Evolutionary conservation across 2,113 vertebrate genomes (phyloP).

Genomic region (Neotoma lepida): DNA sequence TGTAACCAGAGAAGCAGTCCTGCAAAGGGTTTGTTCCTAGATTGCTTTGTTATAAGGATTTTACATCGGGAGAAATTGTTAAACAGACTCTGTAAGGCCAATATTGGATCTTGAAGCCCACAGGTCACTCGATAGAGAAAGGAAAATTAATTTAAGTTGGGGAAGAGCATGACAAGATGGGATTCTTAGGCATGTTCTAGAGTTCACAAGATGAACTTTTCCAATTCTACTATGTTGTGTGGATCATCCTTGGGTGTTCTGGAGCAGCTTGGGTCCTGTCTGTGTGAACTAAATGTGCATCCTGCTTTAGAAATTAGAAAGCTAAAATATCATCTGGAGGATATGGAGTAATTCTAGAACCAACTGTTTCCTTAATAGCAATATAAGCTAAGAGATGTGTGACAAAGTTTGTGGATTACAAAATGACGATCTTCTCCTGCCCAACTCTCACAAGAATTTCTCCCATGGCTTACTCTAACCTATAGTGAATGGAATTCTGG

Average conservation of each 20-base stretch:
- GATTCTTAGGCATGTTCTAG: background rate
- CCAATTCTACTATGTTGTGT: background rate
- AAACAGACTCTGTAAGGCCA: background rate
- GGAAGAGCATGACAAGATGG: background rate
- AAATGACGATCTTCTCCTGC: background rate
- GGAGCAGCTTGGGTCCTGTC: background rate
- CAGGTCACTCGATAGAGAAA: background rate
- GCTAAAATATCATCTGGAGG: background rate
- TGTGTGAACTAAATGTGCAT: background rate
- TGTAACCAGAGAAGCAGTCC: background rate
- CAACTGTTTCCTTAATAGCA: background rate
- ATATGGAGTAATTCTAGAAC: background rate
- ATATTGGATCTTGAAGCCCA: background rate
- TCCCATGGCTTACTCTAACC: background rate
- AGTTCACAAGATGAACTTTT: background rate
- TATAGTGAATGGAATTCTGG: conserved; percentile 3
- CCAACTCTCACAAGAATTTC: background rate
- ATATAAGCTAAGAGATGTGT: background rate
- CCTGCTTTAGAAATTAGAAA: background rate
- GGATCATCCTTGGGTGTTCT: background rate
- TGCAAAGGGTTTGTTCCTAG: background rate
- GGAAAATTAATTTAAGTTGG: background rate
- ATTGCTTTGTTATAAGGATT: background rate
- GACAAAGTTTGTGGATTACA: background rate
- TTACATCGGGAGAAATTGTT: background rate